Evolutionary conservation across 2,888 invertebrate species (phyloP), one percentile per base, ranked within the genome.

Genomic region (Xylota segnis): DNA sequence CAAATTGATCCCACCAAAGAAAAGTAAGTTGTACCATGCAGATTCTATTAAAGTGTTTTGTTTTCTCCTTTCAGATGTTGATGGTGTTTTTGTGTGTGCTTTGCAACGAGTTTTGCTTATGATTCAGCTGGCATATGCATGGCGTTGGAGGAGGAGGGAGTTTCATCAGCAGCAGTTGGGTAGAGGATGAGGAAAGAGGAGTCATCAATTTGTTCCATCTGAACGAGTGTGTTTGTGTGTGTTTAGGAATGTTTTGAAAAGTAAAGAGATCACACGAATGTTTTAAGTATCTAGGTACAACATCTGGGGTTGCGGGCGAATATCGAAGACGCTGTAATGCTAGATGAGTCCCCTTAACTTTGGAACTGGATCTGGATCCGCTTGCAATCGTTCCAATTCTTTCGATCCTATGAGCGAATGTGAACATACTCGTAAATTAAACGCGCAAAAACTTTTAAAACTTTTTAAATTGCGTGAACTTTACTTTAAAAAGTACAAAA

Each of bases 1-100:
- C 89, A 98, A 98, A 94, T 93, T 97, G 88, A 97, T 97, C 90
- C 95, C 97, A 89, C 95, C 97, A 88, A 97, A 97, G 88, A 97
- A 97, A 95, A 96, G 98, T 98, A 96, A 96, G 97, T 96, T 94
- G 94, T 61, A 40, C 18, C 12, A 66, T 27, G 68, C 88, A 87
- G 72, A 88, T 79, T 29, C 77, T 89, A 90, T 88, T 90, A 90
- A 90, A 76, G 12, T n/a, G 75, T 83, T 87, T 87, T 86, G 71
- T 82, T 86, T 79, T 83, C 34, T 83, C 37, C 23, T 87, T 83
- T 74, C 83, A 87, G 83, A 40, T 79, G 43, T 12, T 29, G n/a
- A 27, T 23, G 58, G 29, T 4, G 47, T 56, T 76, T 56, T 76
- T 82, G 45, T 87, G 45, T 87, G 47, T 52, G 77, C 77, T 18